A percentile compares a stretch with the other conserved stretches of the same genome.
Conservation (phyloP, 2,797 vertebrate genomes). For the Cynopterus sphinx region DNA sequence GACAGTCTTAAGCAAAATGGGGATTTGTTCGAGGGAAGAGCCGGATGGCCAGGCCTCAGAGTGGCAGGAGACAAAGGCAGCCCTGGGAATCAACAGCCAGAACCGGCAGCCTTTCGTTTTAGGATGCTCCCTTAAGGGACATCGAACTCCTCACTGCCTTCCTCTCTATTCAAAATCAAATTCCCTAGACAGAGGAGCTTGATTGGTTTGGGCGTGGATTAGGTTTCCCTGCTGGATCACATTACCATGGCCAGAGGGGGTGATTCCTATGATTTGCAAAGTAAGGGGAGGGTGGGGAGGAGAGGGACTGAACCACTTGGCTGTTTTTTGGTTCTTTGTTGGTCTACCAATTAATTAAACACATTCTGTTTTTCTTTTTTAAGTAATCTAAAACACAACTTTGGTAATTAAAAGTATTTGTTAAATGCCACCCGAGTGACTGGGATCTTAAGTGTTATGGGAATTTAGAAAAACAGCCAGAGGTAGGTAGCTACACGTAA, state of each 20-base stretch:
- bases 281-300: not conserved
- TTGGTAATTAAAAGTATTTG: not conserved
- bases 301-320: not conserved
- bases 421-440: not conserved
- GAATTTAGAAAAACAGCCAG: constrained; percentile 20
- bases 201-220: not conserved
- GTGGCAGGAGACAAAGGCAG: not conserved
- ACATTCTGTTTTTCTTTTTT: not conserved
- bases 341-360: not conserved
- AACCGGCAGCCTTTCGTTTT: not conserved
- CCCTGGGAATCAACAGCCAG: not conserved
- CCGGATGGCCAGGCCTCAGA: not conserved
- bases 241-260: not conserved
- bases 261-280: not conserved
- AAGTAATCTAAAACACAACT: not conserved
- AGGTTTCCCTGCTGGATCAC: not conserved
- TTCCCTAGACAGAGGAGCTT: not conserved
- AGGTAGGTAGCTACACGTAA: not conserved
- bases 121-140: not conserved
- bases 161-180: not conserved
- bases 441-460: not conserved
- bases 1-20: not conserved
- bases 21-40: not conserved
- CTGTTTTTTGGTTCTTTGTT: not conserved
- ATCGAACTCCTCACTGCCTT: not conserved